Base-by-base conservation (phyloP, 2,888 invertebrate species). In the Theretra japonica region DNA sequence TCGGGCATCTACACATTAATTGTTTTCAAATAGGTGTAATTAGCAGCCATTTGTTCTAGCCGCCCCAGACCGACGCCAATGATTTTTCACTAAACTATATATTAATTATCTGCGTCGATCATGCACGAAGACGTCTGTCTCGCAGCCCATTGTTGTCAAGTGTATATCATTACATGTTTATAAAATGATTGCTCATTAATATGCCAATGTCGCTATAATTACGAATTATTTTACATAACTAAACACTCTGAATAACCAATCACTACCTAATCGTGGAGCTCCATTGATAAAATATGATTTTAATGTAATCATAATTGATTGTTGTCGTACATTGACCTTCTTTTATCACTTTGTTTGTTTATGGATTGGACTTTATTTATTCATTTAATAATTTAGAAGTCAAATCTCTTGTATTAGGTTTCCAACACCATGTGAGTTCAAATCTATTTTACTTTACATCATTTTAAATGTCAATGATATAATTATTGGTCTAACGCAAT, bases 21-120 rank as follows among this genome's bases (percentile, higher is more conserved):
- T 65, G 15, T 23, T 48, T 8, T 17, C 1, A 48, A 48, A 23
- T 62, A 15, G 2, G 41, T 65, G 23, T 48, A 65, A 65, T 65
- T 70, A 59, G 70, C 21, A 58, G 30, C 48, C 19, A 69, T 60
- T 53, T 21, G 50, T 68, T 56, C 69, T 72, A 70, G 68, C 70
- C 28, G 53, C 25, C 17, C 23, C 11, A 8, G 41, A 41, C 41
- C 25, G 56, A 69, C 30, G 19, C 28, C 28, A 30, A 56, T 58
- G 41, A 76, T 78, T 76, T 77, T 79, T 72, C 75, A 77, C 76
- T 77, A 72, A 79, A 73, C 69, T 59, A 72, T 68, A 71, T 48
- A 73, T 73, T 68, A 68, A 78, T 82, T 78, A 80, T 75, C 72
- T 73, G 68, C 70, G 41, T 70, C 78, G 68, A 59, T 76, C 79